phyloP scores from a whole-genome alignment of 2,113 vertebrate species.

The Apeltes quadracus region DNA sequence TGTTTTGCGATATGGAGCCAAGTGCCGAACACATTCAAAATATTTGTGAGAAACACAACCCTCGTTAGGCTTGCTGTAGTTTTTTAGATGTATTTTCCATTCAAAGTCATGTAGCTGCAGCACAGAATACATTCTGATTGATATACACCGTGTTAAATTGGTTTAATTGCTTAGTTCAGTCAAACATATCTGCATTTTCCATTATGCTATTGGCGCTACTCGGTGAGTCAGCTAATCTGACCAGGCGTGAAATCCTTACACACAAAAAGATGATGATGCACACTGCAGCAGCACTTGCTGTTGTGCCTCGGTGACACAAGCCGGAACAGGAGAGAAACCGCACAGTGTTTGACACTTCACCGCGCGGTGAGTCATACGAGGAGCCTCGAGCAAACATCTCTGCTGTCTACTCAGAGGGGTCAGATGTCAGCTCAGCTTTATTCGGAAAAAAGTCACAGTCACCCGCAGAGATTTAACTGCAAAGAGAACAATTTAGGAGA shows the following conservation, averaged over 20 bases:
- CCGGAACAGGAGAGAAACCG: conserved; percentile 14
- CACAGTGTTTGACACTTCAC: conserved; percentile 34
- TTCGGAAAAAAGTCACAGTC: conserved; percentile 38
- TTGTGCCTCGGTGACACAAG: conserved; percentile 27
- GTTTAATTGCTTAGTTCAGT: conserved; percentile 30
- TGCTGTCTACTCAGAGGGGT: conserved; percentile 34
- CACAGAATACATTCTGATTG: conserved; percentile 24
- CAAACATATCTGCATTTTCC: conserved; percentile 48
- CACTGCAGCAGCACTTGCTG: conserved; percentile 30
- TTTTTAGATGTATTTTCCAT: conserved; percentile 2
- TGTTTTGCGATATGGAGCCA: conserved; percentile 12
- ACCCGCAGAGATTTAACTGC: conserved; percentile 23
- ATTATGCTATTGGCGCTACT: conserved; percentile 28
- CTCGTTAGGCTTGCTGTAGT: conserved; percentile 3
- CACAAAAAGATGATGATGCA: conserved; percentile 35
- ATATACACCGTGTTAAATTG: conserved; percentile 33
- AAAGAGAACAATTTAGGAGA: conserved; percentile 28
- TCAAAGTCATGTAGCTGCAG: neutral
- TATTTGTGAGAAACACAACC: conserved; percentile 4
- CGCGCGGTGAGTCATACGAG: conserved; percentile 33
- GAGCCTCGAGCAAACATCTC: conserved; percentile 42
- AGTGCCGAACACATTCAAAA: conserved; percentile 9
- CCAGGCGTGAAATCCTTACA: conserved; percentile 26
- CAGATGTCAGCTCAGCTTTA: conserved; percentile 41
- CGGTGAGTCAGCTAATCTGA: conserved; percentile 54